Conservation (phyloP, 2,113 vertebrate species). For the Callocephalon fimbriatum region DNA sequence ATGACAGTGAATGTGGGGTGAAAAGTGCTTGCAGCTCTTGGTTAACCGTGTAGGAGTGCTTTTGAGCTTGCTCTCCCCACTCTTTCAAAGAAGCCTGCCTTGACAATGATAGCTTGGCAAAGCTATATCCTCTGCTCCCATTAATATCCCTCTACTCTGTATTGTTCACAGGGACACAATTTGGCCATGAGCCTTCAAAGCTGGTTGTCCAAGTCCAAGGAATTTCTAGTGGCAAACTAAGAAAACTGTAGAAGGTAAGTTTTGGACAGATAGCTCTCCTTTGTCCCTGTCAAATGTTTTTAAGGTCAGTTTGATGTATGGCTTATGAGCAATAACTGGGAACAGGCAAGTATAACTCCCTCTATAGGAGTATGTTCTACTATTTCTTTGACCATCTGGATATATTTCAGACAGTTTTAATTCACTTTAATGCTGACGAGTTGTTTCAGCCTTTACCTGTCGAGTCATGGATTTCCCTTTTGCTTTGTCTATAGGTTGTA, state of each 20-base stretch:
- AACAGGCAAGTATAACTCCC: not conserved
- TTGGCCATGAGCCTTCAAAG: not conserved
- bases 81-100: not conserved
- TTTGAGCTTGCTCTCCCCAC: not conserved
- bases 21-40: not conserved
- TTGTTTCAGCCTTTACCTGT: not conserved
- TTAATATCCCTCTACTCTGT: not conserved
- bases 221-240: not conserved
- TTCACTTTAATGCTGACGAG: not conserved
- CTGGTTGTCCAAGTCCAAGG: not conserved
- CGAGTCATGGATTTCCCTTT: not conserved
- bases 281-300: not conserved
- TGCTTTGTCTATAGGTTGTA: not conserved
- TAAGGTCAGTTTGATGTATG: not conserved
- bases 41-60: not conserved
- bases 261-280: not conserved
- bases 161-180: not conserved
- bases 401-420: not conserved
- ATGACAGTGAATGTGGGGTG: not conserved
- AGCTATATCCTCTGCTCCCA: not conserved
- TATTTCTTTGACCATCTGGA: not conserved
- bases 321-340: not conserved
- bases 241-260: not conserved
- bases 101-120: not conserved
- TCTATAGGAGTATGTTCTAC: not conserved